Evolutionary conservation across 2,797 vertebrate species (phyloP), one percentile per base, ranked within the genome.

Genomic region (Hemitrygon akajei): DNA sequence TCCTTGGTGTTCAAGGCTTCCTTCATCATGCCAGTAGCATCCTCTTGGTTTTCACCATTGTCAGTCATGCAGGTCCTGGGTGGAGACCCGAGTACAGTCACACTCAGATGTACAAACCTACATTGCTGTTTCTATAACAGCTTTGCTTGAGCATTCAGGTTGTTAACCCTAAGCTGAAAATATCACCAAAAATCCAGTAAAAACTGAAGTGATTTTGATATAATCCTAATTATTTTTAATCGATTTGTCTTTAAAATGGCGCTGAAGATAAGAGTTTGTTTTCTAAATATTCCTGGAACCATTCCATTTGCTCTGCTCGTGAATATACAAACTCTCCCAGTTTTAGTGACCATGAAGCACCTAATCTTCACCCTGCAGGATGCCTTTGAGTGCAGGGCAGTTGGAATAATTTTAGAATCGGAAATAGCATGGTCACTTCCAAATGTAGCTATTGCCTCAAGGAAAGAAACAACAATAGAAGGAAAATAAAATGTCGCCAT

Each of bases 291-390:
- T 76, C 40, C 71, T n/a, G 27, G 66, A 92, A 47, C 12, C 37
- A 75, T 30, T 93, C 91, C 71, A 75, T 75, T 40, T 93, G 91
- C 40, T 93, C 63, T 1, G 9, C 82, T 75, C 91, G 76, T 93
- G 71, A 93, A 93, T 93, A 93, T 93, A 75, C 71, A 76, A 75
- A 37, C 20, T 30, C 12, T 92, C 66, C 69, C 25, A 63, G 25
- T 75, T 93, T 10, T 75, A 76, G 30, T 76, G 25, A 37, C 91
- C 71, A 56, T 14, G 37, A 47, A 58, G 27, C 16, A 30, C 2
- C 22, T 73, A 91, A 91, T 93, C 69, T 56, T 30, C 30, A 30
- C 20, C n/a, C 60, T 89, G 30, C 37, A 30, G 16, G 22, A 47
- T 16, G 5, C 63, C n/a, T 2, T n/a, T 3, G 84, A n/a, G 5